Base-by-base conservation (phyloP, 2,888 invertebrate genomes). In the Drosophila koepferae region DNA sequence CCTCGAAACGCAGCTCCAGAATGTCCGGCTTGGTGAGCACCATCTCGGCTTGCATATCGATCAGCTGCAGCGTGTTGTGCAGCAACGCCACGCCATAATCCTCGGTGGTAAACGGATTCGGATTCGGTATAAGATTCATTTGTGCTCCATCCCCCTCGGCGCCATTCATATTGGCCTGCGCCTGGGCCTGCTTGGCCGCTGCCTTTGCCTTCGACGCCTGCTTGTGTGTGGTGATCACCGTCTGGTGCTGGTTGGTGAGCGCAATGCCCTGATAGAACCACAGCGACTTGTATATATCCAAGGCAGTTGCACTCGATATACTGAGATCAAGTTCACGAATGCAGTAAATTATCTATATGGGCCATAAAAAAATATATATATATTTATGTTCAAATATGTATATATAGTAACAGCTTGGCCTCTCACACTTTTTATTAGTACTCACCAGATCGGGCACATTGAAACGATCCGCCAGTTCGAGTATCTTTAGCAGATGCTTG, bases 361-460 rank as follows among this genome's bases (percentile, higher is more conserved):
- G n/a, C 40, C 20, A 55, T 9, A 40, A 28, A 23, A 28, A 44
- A 0, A n/a, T n/a, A n/a, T n/a, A n/a, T n/a, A n/a, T n/a, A n/a
- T n/a, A n/a, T n/a, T n/a, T n/a, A n/a, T n/a, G n/a, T n/a, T n/a
- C n/a, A n/a, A n/a, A 12, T 16, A 40, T 1, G 7, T 16, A 38
- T 28, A 28, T 16, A 54, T 10, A 31, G 55, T 2, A 10, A 40
- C n/a, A 23, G 34, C 34, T 34, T 12, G 12, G 34, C 12, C 49
- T 49, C 2, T 14, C 36, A 12, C 14, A 8, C 36, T 20, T 38
- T 14, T 3, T n/a, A n/a, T 10, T 6, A 3, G 18, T 28, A 72
- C 91, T 90, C 69, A 93, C 92, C 82, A 93, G 81, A 82, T 93
- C 93, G 51, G 93, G 93, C 75, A 93, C 93, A 82, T 93, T 92